A percentile compares a stretch with the other conserved stretches of the same genome.
Evolutionary conservation across 2,113 vertebrate species (phyloP).

Genomic region (Oncorhynchus keta): DNA sequence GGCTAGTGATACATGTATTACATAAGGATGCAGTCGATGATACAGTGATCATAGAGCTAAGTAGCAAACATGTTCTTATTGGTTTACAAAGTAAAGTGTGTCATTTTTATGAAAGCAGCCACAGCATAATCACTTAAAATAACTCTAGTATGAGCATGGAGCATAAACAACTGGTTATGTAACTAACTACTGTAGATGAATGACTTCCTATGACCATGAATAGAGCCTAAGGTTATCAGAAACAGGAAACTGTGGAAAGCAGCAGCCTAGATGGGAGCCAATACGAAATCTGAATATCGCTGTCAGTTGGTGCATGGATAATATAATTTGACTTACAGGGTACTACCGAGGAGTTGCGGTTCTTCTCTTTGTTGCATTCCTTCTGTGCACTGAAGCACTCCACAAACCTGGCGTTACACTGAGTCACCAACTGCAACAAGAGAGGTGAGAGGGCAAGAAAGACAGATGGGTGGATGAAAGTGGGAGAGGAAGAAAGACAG

Average conservation of each 20-base stretch:
- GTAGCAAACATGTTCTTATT: background rate
- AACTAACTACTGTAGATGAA: slow-evolving; percentile 34
- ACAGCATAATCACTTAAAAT: background rate
- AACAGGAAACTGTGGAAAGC: background rate
- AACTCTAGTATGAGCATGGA: background rate
- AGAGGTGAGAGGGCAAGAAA: background rate
- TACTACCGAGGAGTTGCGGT: slow-evolving; percentile 91
- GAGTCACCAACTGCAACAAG: slow-evolving; percentile 82
- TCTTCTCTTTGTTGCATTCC: slow-evolving; percentile 97
- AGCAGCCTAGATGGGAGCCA: background rate
- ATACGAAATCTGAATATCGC: background rate
- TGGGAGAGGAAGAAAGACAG: background rate
- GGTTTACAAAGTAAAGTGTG: background rate
- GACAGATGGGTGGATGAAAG: background rate
- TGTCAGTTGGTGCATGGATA: background rate
- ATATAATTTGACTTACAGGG: slow-evolving; percentile 79
- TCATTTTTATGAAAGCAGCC: background rate
- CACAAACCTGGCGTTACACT: slow-evolving; percentile 86
- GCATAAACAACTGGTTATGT: slow-evolving; percentile 16
- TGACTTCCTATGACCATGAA: background rate
- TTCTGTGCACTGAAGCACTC: slow-evolving; percentile 95
- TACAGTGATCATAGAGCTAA: background rate
- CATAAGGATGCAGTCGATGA: too few species aligned
- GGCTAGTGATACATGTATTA: too few species aligned
- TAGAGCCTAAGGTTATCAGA: background rate